phyloP scores from a whole-genome alignment of 2,888 invertebrate species.

The Mesoligia furuncula region DNA sequence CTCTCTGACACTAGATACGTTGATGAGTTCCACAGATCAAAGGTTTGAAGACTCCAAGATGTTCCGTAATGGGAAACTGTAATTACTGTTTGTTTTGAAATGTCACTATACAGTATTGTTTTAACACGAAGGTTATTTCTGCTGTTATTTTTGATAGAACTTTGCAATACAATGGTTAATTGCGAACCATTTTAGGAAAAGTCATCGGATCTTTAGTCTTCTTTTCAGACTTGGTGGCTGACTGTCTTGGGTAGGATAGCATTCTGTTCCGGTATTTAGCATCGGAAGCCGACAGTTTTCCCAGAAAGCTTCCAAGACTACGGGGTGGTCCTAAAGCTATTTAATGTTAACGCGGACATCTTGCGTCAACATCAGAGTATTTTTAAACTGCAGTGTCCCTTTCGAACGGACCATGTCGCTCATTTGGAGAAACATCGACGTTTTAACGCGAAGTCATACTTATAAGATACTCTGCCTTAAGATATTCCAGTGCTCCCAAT shows the following conservation, averaged over 20 bases:
- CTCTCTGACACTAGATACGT: constrained; percentile 30
- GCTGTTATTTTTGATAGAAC: background rate
- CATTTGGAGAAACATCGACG: too few relatives aligned
- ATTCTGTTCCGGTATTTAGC: background rate
- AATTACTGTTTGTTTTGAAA: constrained; percentile 50
- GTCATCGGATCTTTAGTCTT: background rate
- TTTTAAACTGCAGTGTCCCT: background rate
- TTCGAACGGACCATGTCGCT: background rate
- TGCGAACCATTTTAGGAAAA: background rate
- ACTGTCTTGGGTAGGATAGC: background rate
- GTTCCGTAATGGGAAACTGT: constrained; percentile 52
- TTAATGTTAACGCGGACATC: background rate
- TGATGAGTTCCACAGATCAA: constrained; percentile 57
- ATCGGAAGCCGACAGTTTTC: background rate
- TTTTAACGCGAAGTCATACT: background rate
- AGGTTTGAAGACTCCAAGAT: constrained; percentile 39
- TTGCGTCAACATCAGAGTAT: too few relatives aligned
- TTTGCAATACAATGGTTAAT: background rate
- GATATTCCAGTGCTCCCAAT: background rate
- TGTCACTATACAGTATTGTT: constrained; percentile 26
- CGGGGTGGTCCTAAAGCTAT: background rate
- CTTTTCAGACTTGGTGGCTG: background rate
- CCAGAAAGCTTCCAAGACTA: background rate
- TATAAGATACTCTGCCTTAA: background rate
- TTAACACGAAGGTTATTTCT: constrained; percentile 22